Base-by-base conservation (phyloP, 2,888 invertebrate genomes). In the Hofmannophila pseudospretella region DNA sequence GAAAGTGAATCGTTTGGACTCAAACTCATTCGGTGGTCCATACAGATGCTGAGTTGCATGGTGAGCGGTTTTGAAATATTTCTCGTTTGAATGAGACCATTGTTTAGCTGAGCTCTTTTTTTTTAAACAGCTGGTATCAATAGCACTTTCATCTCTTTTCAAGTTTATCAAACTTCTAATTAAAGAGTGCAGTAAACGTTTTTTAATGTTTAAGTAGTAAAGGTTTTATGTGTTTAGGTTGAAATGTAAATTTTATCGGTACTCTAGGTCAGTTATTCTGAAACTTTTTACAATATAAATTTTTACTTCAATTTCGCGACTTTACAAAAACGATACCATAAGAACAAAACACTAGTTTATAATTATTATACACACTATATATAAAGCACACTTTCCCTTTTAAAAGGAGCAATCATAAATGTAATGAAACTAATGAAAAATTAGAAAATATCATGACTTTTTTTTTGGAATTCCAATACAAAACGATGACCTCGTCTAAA, bases 21-120 rank as follows among this genome's bases (percentile, higher is more conserved):
- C 16, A 5, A 3, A 16, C 3, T 16, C 16, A 5, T 68, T 54
- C 55, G 45, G 56, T 71, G 71, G 67, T 75, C 65, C 68, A 64
- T 23, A 23, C 23, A 56, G 73, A 79, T 80, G 79, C 80, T 69
- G 81, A 59, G 49, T 68, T 67, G 67, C 63, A 76, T 69, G 82
- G 85, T 85, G 67, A 84, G 85, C 80, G 67, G 67, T 71, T 77
- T 79, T 69, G 66, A 65, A 69, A 63, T 58, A 51, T 60, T 55
- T 58, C 60, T 58, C 49, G 55, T 68, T 67, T 80, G 64, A 82
- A 82, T 76, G 74, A 64, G 58, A 64, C 63, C 69, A 80, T 84
- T 84, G 80, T 81, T 80, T 67, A 58, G 62, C 41, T 41, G 55
- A 58, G 49, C 45, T 50, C 47, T 57, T 51, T 55, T 70, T n/a